Evolutionary conservation across 2,888 invertebrate genomes (phyloP).

Genomic region (Camptogramma bilineatum): DNA sequence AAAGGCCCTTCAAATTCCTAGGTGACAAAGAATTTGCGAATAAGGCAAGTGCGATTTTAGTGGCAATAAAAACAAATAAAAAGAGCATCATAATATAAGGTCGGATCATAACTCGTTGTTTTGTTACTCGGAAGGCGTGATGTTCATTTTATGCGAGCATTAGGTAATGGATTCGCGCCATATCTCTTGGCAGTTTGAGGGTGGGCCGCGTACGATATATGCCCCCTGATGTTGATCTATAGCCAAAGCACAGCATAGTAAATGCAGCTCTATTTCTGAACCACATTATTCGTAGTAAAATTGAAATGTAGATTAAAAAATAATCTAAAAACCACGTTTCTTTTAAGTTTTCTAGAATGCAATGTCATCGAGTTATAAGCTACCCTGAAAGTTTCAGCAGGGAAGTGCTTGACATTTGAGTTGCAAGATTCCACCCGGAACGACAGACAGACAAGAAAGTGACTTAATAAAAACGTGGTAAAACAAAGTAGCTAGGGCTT

Average conservation of each 20-base stretch:
- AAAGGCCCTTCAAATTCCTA: constrained; percentile 55
- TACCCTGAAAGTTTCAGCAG: too few species aligned
- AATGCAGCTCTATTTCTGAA: constrained; percentile 33
- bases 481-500: constrained; percentile 27
- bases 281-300: constrained; percentile 28
- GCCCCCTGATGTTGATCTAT: constrained; percentile 43
- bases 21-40: constrained; percentile 61
- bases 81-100: constrained; percentile 68
- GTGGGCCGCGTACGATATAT: constrained; percentile 51
- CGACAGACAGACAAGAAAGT: too few species aligned
- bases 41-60: constrained; percentile 65
- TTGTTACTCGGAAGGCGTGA: constrained; percentile 63
- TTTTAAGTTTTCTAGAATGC: too few species aligned
- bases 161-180: constrained; percentile 76
- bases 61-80: constrained; percentile 76
- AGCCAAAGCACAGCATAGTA: constrained; percentile 31
- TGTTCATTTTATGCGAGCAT: constrained; percentile 71
- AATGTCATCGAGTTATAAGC: too few species aligned
- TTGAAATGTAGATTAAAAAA: too few species aligned
- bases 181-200: constrained; percentile 62
- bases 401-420: too few species aligned
- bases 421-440: too few species aligned
- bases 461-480: too few species aligned
- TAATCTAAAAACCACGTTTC: too few species aligned
- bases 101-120: constrained; percentile 79